A percentile compares a stretch with the other conserved stretches of the same genome.
Evolutionary conservation across 2,113 vertebrate genomes (phyloP).

Genomic region (Oncorhynchus kisutch): DNA sequence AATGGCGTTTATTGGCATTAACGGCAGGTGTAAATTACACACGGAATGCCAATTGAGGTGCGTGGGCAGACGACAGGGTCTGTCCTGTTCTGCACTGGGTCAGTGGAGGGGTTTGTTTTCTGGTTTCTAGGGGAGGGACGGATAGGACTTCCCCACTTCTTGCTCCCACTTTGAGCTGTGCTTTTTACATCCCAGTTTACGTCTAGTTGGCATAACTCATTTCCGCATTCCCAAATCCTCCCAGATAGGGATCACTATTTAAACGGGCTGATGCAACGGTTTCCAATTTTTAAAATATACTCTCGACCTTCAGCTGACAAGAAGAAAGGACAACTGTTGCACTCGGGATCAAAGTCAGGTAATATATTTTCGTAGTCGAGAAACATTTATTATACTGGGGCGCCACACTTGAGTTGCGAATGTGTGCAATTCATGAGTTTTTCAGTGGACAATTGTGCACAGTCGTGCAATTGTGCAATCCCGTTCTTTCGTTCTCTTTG

Average conservation of each 20-base stretch:
- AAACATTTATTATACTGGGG: slow-evolving; percentile 18
- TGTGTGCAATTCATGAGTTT: neutral
- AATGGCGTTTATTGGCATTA: too few relatives aligned
- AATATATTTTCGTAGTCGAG: slow-evolving; percentile 54
- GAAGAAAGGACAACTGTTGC: slow-evolving; percentile 74
- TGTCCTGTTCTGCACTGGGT: slow-evolving; percentile 1
- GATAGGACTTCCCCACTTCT: slow-evolving; percentile 66
- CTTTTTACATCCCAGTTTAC: slow-evolving; percentile 43
- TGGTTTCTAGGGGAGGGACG: slow-evolving; percentile 74
- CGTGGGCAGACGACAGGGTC: neutral
- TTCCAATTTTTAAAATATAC: slow-evolving; percentile 80
- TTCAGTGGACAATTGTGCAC: neutral
- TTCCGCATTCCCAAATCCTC: slow-evolving; percentile 98
- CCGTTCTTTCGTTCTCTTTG: neutral
- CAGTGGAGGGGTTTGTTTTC: slow-evolving; percentile 60
- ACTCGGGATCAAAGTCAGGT: slow-evolving; percentile 77
- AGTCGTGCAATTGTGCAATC: slow-evolving; percentile 8
- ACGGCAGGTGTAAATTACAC: too few relatives aligned
- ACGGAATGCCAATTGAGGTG: neutral
- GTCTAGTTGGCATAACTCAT: slow-evolving; percentile 84
- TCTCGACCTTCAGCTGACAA: slow-evolving; percentile 73
- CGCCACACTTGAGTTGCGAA: slow-evolving; percentile 41
- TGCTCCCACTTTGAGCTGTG: slow-evolving; percentile 56
- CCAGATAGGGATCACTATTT: slow-evolving; percentile 85
- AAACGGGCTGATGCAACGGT: slow-evolving; percentile 90